A percentile compares a stretch with the other conserved stretches of the same genome.
These are phyloP conservation scores for Gymnosoma rotundatum DNA, from an alignment of 2,888 invertebrate species.

Conservation along the genomic window DNA sequence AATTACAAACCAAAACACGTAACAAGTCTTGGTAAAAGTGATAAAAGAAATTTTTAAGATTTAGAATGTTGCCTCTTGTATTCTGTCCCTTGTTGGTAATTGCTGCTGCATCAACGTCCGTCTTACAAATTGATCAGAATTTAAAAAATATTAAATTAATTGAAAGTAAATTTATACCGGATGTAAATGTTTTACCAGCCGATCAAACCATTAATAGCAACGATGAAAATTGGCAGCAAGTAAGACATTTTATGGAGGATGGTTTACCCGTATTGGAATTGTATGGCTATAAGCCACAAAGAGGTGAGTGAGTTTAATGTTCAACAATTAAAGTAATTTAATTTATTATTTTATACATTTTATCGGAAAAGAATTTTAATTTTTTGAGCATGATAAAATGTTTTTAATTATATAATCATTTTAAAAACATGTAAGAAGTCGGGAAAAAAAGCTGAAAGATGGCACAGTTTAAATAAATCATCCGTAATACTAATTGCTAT, in stretches of 20 bases:
- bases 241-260: constrained; percentile 80
- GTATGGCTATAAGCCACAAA: constrained; percentile 79
- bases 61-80: constrained; percentile 64
- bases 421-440: too few relatives aligned
- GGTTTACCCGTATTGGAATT: constrained; percentile 81
- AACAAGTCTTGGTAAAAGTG: constrained; percentile 66
- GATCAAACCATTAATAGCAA: constrained; percentile 69
- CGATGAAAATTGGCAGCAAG: constrained; percentile 81
- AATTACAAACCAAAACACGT: constrained; percentile 42
- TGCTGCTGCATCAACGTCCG: constrained; percentile 58
- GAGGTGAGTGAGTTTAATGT: constrained; percentile 77
- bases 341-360: not conserved
- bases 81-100: constrained; percentile 60
- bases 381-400: too few relatives aligned
- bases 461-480: too few relatives aligned
- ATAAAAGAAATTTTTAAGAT: constrained; percentile 34
- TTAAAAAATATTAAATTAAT: constrained; percentile 80
- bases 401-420: too few relatives aligned
- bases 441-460: too few relatives aligned
- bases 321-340: not conserved
- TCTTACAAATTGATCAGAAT: constrained; percentile 77
- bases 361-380: too few relatives aligned
- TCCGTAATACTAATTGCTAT: too few relatives aligned
- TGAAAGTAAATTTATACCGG: constrained; percentile 81
- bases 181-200: constrained; percentile 74